Evolutionary conservation across 2,113 vertebrate species (phyloP).

Genomic region (Sakesphorus luctuosus): DNA sequence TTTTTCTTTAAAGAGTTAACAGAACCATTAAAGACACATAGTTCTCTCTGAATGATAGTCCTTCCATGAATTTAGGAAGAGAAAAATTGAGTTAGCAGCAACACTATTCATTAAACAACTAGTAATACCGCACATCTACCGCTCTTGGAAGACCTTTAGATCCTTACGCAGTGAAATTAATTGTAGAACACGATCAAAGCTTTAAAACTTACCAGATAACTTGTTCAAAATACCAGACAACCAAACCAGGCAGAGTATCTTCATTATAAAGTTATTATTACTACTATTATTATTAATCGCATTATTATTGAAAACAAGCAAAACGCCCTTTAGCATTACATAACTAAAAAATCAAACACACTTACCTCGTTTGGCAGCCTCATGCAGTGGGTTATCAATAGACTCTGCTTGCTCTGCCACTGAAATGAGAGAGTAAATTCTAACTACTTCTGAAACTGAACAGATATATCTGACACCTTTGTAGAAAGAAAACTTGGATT

Average conservation of each 20-base stretch:
- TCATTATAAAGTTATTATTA: neutral
- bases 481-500: neutral
- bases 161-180: neutral
- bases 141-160: neutral
- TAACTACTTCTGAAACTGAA: neutral
- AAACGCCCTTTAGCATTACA: neutral
- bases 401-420: slow-evolving; percentile 96
- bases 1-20: neutral
- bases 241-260: neutral
- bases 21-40: neutral
- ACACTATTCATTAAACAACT: neutral
- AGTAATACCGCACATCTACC: neutral
- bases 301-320: neutral
- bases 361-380: slow-evolving; percentile 96
- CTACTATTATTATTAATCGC: no score
- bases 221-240: neutral
- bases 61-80: neutral
- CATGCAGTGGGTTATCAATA: slow-evolving; percentile 96
- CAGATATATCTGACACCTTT: neutral
- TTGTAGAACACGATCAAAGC: neutral
- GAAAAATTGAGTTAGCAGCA: neutral
- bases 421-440: slow-evolving; percentile 67
- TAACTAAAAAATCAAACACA: neutral
- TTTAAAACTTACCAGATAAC: neutral
- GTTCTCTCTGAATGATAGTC: neutral